Conservation (phyloP, 2,888 invertebrate species). For the Clunio marinus region DNA sequence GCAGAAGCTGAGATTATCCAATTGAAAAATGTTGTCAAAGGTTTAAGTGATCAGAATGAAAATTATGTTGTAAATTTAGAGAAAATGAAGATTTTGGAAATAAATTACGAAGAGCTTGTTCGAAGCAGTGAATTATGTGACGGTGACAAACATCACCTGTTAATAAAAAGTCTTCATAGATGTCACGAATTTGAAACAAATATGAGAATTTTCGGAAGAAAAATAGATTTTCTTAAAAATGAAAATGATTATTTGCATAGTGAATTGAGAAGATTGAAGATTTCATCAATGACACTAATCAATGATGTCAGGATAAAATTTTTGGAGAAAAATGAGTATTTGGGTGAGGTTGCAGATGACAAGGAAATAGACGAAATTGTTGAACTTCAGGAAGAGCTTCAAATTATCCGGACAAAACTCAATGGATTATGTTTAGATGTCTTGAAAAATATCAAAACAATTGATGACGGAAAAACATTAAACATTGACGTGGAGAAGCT, state of each 20-base stretch:
- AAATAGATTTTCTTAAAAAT: slow-evolving; percentile 46
- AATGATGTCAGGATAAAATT: slow-evolving; percentile 44
- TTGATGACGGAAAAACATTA: slow-evolving; percentile 16
- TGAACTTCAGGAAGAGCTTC: slow-evolving; percentile 38
- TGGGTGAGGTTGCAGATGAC: background rate
- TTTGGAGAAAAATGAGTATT: slow-evolving; percentile 41
- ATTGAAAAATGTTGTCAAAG: slow-evolving; percentile 41
- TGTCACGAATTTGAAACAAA: slow-evolving; percentile 43
- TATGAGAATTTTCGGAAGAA: slow-evolving; percentile 43
- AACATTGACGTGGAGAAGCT: slow-evolving; percentile 27
- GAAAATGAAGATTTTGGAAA: slow-evolving; percentile 45
- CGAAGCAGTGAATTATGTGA: slow-evolving; percentile 44
- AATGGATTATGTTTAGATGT: slow-evolving; percentile 44
- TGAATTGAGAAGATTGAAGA: slow-evolving; percentile 44
- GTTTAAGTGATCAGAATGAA: slow-evolving; percentile 41
- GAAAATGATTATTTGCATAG: slow-evolving; percentile 47
- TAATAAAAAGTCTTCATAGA: slow-evolving; percentile 23
- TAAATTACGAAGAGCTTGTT: slow-evolving; percentile 40
- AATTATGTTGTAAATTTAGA: slow-evolving; percentile 44
- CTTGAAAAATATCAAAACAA: slow-evolving; percentile 38
- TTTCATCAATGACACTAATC: slow-evolving; percentile 44
- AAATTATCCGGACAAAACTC: slow-evolving; percentile 40
- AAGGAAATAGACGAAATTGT: slow-evolving; percentile 12
- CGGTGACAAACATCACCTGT: slow-evolving; percentile 42
- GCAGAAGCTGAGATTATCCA: background rate